Percentiles rank a stretch among this genome's conserved stretches.
These are phyloP conservation scores for Corythornis vintsioides DNA, from an alignment of 2,113 vertebrate genomes.

Conservation along the genomic window DNA sequence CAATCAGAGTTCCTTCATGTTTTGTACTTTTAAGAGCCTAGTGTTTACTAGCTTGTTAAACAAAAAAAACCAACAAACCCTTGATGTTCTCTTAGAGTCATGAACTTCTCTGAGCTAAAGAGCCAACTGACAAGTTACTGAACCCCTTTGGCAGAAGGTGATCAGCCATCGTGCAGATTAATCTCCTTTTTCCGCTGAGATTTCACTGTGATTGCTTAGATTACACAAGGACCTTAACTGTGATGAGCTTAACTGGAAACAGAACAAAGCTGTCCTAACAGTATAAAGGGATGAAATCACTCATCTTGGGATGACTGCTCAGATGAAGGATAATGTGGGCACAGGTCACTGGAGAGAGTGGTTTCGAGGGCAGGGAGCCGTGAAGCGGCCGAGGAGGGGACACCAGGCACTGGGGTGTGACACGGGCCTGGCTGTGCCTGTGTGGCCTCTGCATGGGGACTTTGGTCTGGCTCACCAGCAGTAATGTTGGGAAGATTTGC, in stretches of 20 bases:
- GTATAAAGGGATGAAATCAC: conserved; percentile 31
- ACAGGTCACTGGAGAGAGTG: conserved; percentile 37
- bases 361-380: conserved; percentile 24
- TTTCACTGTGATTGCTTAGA: conserved; percentile 21
- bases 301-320: neutral
- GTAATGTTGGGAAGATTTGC: conserved; percentile 8
- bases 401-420: neutral
- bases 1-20: neutral
- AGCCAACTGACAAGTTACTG: neutral
- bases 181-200: conserved; percentile 18
- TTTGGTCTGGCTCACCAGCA: conserved; percentile 3
- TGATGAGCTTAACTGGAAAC: conserved; percentile 51
- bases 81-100: neutral
- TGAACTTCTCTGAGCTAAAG: neutral
- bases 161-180: neutral
- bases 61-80: neutral
- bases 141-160: conserved; percentile 20
- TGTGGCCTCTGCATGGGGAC: neutral
- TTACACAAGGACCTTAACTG: conserved; percentile 11
- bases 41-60: neutral
- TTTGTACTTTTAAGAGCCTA: conserved; percentile 13
- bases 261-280: conserved; percentile 32
- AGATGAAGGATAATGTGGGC: neutral
- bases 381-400: neutral
- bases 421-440: neutral